These are phyloP conservation scores for Dasypus novemcinctus DNA, from an alignment of 2,113 vertebrate species.

Conservation along the genomic window DNA sequence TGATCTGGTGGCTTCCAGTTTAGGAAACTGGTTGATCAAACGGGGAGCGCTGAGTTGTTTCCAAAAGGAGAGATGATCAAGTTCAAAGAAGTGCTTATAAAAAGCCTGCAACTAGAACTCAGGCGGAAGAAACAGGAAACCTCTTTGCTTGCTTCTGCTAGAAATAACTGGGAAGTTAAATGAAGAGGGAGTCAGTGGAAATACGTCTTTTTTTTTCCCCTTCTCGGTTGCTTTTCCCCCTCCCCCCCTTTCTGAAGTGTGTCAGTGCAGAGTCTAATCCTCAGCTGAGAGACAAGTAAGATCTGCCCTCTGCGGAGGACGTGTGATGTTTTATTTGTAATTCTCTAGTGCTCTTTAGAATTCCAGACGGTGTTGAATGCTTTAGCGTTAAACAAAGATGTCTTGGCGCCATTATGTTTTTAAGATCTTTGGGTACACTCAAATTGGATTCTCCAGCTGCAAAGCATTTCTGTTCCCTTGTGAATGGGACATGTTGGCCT, in stretches of 20 bases:
- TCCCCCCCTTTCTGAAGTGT: background rate
- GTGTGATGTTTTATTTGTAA: accelerated
- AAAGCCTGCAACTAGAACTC: background rate
- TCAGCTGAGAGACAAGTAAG: background rate
- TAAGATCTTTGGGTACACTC: background rate
- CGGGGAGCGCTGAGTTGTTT: accelerated
- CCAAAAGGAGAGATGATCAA: background rate
- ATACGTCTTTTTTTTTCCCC: too few relatives aligned
- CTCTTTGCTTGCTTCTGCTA: background rate
- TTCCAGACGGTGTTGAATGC: background rate
- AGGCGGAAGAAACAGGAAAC: accelerated
- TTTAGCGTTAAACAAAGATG: background rate
- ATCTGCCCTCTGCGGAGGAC: accelerated
- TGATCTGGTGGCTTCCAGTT: accelerated
- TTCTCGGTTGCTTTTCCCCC: accelerated
- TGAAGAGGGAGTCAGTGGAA: too few relatives aligned
- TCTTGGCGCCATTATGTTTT: background rate
- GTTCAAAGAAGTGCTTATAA: accelerated
- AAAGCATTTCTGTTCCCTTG: background rate
- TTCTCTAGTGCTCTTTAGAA: background rate
- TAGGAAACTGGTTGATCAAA: background rate
- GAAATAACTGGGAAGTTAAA: background rate
- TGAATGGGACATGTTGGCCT: accelerated
- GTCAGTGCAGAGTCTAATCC: accelerated
- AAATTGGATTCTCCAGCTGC: background rate